Evolutionary conservation across 2,797 vertebrate species (phyloP).

Genomic region (Bovichtus diacanthus): DNA sequence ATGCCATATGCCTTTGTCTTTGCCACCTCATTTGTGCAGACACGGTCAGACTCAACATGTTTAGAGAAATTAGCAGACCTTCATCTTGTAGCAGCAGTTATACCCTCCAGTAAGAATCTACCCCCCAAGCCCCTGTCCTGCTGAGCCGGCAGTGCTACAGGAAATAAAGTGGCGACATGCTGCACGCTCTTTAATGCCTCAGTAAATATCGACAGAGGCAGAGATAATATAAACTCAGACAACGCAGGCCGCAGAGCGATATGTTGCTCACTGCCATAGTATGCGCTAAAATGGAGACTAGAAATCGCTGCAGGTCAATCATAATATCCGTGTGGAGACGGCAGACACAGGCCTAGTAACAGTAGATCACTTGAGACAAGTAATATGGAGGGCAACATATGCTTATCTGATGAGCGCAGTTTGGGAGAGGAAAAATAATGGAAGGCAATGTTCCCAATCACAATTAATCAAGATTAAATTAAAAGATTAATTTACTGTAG

Average conservation of each 20-base stretch:
- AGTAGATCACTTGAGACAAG: conserved; percentile 75
- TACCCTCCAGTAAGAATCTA: conserved; percentile 52
- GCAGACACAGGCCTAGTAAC: conserved; percentile 55
- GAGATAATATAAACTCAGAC: conserved; percentile 80
- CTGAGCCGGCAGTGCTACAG: conserved; percentile 71
- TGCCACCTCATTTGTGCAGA: conserved; percentile 1
- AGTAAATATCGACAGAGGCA: conserved; percentile 81
- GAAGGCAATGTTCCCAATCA: conserved; percentile 41
- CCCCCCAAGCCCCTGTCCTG: conserved; percentile 49
- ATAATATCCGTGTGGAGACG: conserved; percentile 67
- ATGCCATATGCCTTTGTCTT: conserved; percentile 15
- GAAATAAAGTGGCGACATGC: conserved; percentile 75
- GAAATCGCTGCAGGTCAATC: conserved; percentile 76
- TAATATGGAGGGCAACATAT: conserved; percentile 59
- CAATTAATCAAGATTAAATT: conserved; percentile 36
- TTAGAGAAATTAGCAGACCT: conserved; percentile 52
- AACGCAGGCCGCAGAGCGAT: conserved; percentile 57
- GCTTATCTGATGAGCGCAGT: conserved; percentile 70
- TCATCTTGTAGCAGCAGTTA: conserved; percentile 53
- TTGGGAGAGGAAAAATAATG: conserved; percentile 3
- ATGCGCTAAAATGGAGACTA: conserved; percentile 60
- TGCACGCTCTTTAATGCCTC: conserved; percentile 77
- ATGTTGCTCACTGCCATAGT: conserved; percentile 60
- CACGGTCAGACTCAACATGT: conserved; percentile 32
- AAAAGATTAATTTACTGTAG: conserved; percentile 26